Evolutionary conservation across 2,113 vertebrate genomes (phyloP).

Genomic region (Ailuropoda melanoleuca): DNA sequence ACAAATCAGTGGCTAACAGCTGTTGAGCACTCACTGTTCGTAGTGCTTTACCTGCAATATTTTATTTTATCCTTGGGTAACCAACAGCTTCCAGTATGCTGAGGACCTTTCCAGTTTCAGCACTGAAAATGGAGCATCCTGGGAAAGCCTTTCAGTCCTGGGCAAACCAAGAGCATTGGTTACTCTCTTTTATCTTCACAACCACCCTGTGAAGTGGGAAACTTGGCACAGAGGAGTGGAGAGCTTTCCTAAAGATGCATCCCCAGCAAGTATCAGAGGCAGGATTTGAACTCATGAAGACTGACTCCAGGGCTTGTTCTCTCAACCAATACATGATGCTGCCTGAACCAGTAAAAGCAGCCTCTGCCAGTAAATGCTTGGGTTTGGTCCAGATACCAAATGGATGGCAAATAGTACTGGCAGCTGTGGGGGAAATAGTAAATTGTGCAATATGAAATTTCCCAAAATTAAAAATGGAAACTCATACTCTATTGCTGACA

Average conservation of each 20-base stretch:
- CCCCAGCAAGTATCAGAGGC: neutral
- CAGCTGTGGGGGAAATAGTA: neutral
- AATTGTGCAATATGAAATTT: conserved; percentile 53
- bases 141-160: neutral
- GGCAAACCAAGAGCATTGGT: neutral
- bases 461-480: conserved; percentile 61
- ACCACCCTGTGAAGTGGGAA: neutral
- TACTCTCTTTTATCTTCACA: neutral
- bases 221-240: neutral
- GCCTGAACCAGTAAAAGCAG: neutral
- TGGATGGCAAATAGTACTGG: conserved; percentile 32
- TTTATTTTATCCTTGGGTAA: neutral
- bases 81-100: neutral
- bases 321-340: neutral
- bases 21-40: neutral
- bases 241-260: neutral
- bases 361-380: conserved; percentile 16
- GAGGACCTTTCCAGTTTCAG: neutral
- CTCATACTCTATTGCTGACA: conserved; percentile 25
- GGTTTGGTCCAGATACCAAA: conserved; percentile 45
- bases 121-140: neutral
- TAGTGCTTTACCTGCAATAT: neutral
- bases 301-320: neutral
- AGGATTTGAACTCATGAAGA: conserved; percentile 12
- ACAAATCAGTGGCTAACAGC: neutral